phyloP scores from a whole-genome alignment of 2,113 vertebrate genomes.

The Rhizomys pruinosus region DNA sequence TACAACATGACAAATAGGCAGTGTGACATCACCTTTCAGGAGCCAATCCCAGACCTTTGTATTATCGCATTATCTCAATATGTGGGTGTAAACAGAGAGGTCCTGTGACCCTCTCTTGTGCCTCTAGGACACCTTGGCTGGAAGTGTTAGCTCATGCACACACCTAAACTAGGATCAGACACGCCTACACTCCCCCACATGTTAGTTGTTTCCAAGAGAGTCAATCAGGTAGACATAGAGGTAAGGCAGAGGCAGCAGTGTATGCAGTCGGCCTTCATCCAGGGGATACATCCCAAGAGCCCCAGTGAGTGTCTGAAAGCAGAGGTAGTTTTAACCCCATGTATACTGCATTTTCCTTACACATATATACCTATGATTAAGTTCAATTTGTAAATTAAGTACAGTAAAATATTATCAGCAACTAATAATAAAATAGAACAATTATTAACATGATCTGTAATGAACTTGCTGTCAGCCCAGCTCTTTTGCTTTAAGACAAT shows the following conservation, averaged over 20 bases:
- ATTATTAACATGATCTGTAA: background rate
- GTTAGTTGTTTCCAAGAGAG: background rate
- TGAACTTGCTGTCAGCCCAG: background rate
- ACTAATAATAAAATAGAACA: background rate
- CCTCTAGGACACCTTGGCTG: too few relatives aligned
- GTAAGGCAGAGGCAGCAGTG: background rate
- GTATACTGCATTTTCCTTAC: too few relatives aligned
- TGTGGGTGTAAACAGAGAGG: too few relatives aligned
- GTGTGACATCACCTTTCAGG: too few relatives aligned
- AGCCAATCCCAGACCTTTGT: too few relatives aligned
- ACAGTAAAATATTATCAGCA: background rate
- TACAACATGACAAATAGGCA: too few relatives aligned
- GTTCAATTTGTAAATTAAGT: background rate
- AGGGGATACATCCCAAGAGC: background rate
- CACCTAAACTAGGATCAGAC: too few relatives aligned
- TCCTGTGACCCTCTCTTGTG: too few relatives aligned
- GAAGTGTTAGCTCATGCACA: too few relatives aligned
- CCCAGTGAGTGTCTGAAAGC: background rate
- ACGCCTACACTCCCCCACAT: too few relatives aligned
- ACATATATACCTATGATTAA: background rate
- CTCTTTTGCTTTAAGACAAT: background rate
- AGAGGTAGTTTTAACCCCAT: background rate
- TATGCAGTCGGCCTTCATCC: fast-evolving
- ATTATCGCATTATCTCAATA: too few relatives aligned
- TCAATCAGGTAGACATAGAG: background rate